Evolutionary conservation across 1,140 invertebrate genomes (phyloP).

Genomic region (Pseudomyrmex flavicornis): DNA sequence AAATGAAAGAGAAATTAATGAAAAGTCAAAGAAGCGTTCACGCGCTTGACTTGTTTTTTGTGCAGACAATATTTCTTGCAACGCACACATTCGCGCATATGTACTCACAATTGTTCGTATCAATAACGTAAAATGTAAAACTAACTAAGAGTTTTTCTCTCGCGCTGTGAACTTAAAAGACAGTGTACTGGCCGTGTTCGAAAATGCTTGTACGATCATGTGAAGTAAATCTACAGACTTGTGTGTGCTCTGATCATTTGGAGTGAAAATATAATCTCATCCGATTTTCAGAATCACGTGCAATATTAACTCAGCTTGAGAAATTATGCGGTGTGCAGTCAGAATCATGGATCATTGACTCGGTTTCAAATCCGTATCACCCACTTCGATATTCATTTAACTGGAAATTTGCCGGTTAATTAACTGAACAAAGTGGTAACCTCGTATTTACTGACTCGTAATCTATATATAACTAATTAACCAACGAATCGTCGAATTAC

Average conservation of each 20-base stretch:
- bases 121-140: slow-evolving; percentile 27
- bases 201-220: slow-evolving; percentile 1
- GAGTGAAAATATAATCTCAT: no score
- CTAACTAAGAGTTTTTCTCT: background rate
- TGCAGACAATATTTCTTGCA: slow-evolving; percentile 6
- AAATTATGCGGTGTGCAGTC: no score
- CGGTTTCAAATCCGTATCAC: background rate
- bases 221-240: background rate
- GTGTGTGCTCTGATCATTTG: background rate
- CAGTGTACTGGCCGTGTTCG: slow-evolving; percentile 51
- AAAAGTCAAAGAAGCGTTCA: slow-evolving; percentile 6
- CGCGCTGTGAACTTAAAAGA: slow-evolving; percentile 40
- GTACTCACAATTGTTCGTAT: background rate
- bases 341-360: no score
- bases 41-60: background rate
- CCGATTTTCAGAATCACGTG: no score
- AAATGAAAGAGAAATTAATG: background rate
- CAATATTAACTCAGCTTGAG: no score
- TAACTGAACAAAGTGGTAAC: slow-evolving; percentile 5
- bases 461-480: background rate
- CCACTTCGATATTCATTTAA: background rate
- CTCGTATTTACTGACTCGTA: slow-evolving; percentile 5
- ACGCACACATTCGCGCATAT: background rate
- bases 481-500: background rate
- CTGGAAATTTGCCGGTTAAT: slow-evolving; percentile 2